Base-by-base conservation (phyloP, 1,140 invertebrate genomes). In the Palaemon carinicauda region DNA sequence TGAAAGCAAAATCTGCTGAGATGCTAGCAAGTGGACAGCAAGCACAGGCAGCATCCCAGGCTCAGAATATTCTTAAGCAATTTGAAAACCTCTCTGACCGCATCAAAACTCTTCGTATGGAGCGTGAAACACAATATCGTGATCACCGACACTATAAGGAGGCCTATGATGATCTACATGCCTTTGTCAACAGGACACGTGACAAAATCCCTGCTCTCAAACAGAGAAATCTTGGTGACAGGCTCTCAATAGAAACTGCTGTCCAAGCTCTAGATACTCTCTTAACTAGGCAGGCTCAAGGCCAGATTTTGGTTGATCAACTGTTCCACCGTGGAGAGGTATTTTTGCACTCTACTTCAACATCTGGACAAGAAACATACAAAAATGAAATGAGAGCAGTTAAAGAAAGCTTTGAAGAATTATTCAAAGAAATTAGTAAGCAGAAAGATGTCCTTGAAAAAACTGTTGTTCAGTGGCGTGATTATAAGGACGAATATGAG, bases 401-500 rank as follows among this genome's bases (percentile, higher is more conserved):
- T 0, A 94, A 95, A 88, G 95, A 97, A 91, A 96, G 95, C 90
- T 98, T 97, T 90, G 95, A 97, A 89, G 93, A 93, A 82, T 92
- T 98, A 0, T 98, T 97, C 90, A 94, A 94, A 91, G 96, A 98
- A 90, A 95, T 98, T 29, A 94, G 95, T 90, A 93, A 96, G 90
- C 95, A 97, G 91, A 97, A 97, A 90, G 94, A 95, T 87, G 94
- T 96, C 91, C 91, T 98, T 24, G 96, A 97, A 92, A 93, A 94
- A 19, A 96, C 95, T 15, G 94, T 97, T 78, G 93, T 94, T 54
- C 95, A 97, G 90, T 97, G 96, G 95, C 93, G 96, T 82, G 96
- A 97, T 82, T 98, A 96, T 91, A 98, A 97, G 91, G 96, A 98
- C 90, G 96, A 98, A 91, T 97, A 96, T 91, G 97, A 98, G 91